Conservation (phyloP, 2,797 vertebrate species). For the Acipenser ruthenus region DNA sequence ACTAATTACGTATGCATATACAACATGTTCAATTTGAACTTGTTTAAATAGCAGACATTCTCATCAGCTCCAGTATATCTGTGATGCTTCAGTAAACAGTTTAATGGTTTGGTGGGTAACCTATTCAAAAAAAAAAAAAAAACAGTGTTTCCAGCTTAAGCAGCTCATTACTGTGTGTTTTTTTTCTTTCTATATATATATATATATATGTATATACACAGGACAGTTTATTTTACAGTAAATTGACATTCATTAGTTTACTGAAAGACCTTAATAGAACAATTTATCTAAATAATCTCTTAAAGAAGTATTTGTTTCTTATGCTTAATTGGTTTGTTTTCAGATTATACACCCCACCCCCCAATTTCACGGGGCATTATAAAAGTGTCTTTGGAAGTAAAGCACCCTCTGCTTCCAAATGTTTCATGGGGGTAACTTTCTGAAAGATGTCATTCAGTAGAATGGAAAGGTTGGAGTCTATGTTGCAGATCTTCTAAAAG, state of each 20-base stretch:
- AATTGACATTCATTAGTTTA: slow-evolving; percentile 36
- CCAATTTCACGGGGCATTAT: no score
- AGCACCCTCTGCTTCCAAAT: no score
- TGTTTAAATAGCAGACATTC: slow-evolving; percentile 75
- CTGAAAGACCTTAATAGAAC: slow-evolving; percentile 34
- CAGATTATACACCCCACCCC: no score
- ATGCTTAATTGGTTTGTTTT: no score
- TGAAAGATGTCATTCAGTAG: no score
- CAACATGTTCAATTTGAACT: slow-evolving; percentile 70
- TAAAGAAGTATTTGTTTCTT: no score
- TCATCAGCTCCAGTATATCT: slow-evolving; percentile 70
- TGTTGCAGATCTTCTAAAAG: no score
- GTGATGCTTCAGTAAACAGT: slow-evolving; percentile 71
- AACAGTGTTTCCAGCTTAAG: slow-evolving; percentile 64
- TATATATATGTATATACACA: no score
- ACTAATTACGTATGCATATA: slow-evolving; percentile 68
- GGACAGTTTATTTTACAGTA: slow-evolving; percentile 48
- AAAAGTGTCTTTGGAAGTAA: no score
- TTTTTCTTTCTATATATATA: slow-evolving; percentile 32
- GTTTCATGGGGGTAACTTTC: no score
- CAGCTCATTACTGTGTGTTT: slow-evolving; percentile 73
- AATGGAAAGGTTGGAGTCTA: no score
- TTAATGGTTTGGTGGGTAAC: slow-evolving; percentile 77
- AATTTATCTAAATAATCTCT: slow-evolving; percentile 28
- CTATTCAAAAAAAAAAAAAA: slow-evolving; percentile 56